Conservation (phyloP, 37 sponge, comb jelly and placozoan species). For the Diacarnus erythraeanus region DNA sequence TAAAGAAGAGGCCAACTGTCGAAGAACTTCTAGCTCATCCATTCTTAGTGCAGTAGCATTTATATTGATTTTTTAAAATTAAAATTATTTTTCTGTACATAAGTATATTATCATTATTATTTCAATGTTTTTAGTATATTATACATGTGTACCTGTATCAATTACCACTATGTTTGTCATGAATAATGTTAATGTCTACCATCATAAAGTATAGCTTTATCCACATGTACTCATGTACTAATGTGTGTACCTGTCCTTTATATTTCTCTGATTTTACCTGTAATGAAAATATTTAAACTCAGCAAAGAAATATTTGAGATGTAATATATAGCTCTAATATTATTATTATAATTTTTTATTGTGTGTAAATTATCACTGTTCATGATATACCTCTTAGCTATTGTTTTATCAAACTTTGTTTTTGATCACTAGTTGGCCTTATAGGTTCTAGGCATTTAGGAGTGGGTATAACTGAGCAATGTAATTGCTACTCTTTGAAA, state of each 20-base stretch:
- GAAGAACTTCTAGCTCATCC: conserved; percentile 53
- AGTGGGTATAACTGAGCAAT: no score
- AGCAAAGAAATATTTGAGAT: no score
- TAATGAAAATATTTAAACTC: not conserved
- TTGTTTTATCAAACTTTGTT: no score
- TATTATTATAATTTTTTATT: no score
- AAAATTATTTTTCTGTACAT: not conserved
- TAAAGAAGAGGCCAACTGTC: conserved; percentile 66
- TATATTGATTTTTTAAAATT: not conserved
- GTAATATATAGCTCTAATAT: no score
- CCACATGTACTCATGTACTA: no score
- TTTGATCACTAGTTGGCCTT: no score
- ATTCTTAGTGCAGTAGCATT: not conserved
- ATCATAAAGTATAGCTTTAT: not conserved
- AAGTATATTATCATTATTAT: not conserved
- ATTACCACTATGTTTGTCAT: not conserved
- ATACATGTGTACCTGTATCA: not conserved
- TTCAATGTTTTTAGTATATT: not conserved
- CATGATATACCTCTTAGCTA: no score
- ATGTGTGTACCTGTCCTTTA: no score
- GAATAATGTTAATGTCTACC: not conserved
- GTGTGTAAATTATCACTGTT: no score
- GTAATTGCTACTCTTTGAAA: no score
- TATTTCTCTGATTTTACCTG: not conserved
- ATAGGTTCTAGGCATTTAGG: no score